These are phyloP conservation scores for Malurus cyaneus DNA, from an alignment of 2,113 vertebrate genomes.

Conservation along the genomic window DNA sequence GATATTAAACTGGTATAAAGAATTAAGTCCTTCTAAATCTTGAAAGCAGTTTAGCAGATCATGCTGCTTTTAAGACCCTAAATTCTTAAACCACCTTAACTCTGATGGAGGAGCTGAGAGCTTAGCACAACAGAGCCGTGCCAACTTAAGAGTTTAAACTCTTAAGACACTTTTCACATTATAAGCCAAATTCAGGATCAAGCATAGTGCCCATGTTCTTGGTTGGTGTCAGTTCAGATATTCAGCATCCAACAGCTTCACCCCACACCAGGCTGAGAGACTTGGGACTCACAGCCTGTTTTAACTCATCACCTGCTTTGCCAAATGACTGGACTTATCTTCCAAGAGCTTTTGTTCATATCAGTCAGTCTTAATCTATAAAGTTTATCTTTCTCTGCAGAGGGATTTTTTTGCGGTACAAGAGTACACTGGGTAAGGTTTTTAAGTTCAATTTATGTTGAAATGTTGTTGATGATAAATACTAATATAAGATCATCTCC, in stretches of 20 bases:
- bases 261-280: neutral
- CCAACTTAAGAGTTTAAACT: constrained; percentile 36
- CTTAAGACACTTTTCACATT: constrained; percentile 29
- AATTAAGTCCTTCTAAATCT: constrained; percentile 46
- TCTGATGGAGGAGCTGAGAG: neutral
- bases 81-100: constrained; percentile 47
- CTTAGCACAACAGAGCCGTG: neutral
- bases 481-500: neutral
- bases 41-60: constrained; percentile 52
- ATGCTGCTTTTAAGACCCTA: constrained; percentile 10
- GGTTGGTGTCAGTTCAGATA: neutral
- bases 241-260: neutral
- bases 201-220: neutral
- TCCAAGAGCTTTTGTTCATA: neutral
- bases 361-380: neutral
- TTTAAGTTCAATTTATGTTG: neutral
- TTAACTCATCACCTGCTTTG: neutral
- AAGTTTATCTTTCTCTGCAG: neutral
- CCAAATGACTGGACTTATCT: neutral
- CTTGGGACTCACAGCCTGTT: neutral
- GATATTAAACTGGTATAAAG: constrained; percentile 29
- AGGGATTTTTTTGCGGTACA: neutral
- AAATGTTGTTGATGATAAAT: neutral
- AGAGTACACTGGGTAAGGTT: neutral
- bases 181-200: constrained; percentile 28